Conservation (phyloP, 2,797 vertebrate genomes). For the Eulemur coronatus region DNA sequence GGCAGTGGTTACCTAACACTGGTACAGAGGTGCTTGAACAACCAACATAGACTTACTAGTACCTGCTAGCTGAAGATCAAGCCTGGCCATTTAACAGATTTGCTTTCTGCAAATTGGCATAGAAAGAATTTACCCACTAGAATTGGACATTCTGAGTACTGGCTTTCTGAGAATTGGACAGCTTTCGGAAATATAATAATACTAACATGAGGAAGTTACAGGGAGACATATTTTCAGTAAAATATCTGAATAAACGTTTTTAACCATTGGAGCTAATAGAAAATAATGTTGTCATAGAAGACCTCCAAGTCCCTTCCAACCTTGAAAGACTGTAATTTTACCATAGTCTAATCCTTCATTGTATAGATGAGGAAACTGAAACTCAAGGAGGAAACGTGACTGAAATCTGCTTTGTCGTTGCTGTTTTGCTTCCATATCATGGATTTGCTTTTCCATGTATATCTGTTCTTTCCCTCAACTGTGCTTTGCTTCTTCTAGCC, state of each 20-base stretch:
- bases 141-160: background rate
- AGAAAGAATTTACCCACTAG: background rate
- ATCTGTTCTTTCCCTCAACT: background rate
- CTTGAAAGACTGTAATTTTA: background rate
- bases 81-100: background rate
- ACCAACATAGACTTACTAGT: background rate
- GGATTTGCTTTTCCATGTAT: background rate
- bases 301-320: background rate
- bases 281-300: background rate
- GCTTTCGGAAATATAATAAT: conserved; percentile 25
- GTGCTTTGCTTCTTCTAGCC: background rate
- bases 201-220: background rate
- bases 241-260: background rate
- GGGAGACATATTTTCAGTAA: conserved; percentile 8
- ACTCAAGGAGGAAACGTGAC: background rate
- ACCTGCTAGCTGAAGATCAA: background rate
- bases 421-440: background rate
- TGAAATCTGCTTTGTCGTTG: background rate
- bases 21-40: background rate
- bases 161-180: background rate
- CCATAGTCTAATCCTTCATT: background rate
- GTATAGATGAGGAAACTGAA: background rate
- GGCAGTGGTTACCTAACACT: background rate
- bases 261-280: background rate
- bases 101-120: background rate